Base-by-base conservation (phyloP, 2,888 invertebrate genomes). In the Druceiella hillmani region DNA sequence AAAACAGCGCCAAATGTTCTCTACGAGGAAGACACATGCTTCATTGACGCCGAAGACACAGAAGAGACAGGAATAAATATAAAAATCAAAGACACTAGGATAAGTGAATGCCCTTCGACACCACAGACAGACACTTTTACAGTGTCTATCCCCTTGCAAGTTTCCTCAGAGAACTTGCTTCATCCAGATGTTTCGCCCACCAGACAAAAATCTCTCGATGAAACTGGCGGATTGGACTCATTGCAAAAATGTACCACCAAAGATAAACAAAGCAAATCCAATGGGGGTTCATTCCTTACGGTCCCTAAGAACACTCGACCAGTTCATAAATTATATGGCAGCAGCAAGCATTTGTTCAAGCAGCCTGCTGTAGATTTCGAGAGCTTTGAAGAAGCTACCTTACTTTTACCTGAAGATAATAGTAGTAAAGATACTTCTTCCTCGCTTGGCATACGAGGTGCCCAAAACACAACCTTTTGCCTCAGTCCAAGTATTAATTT, bases 21-120 rank as follows among this genome's bases (percentile, higher is more conserved):
- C 34, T 69, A 71, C 46, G 71, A 73, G 44, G 74, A 74, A 42
- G 74, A 74, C 40, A 74, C 74, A 15, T 62, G 73, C n/a, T 74
- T 73, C 45, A 74, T 76, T 37, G 77, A 77, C 52, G 72, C 76
- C 3, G 78, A 77, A 38, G 79, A 78, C 48, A 62, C 64, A 33
- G 69, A 67, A 17, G 72, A 73, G 49, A 55, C 65, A 26, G 73
- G 69, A 48, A 66, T 66, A 49, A 50, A 50, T 37, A 58, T n/a
- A n/a, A n/a, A n/a, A n/a, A n/a, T n/a, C n/a, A 17, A 17, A 5
- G 12, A 5, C 9, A 7, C 9, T 15, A 28, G 15, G 15, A n/a
- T 28, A 28, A 28, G 15, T 10, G 9, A 7, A 28, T 15, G 14
- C 14, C 9, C 15, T 9, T n/a, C n/a, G n/a, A n/a, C n/a, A n/a